Evolutionary conservation across 2,797 vertebrate genomes (phyloP).

Genomic region (Tragopan temminckii): DNA sequence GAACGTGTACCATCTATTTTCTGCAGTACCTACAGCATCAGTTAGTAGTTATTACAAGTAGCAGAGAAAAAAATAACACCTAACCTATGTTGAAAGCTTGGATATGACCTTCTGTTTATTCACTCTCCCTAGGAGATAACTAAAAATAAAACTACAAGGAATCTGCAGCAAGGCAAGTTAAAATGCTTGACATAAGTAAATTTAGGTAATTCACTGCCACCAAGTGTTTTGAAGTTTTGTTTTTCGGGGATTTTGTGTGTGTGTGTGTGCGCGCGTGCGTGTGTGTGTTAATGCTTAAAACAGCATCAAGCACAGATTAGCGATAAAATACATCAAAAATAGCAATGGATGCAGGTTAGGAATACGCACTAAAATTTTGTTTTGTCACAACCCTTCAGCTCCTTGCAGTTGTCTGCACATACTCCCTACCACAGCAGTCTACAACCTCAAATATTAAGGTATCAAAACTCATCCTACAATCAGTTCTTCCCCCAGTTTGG

Average conservation of each 20-base stretch:
- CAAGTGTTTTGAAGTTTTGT: fast-evolving
- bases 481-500: not conserved
- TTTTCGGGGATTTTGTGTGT: not conserved
- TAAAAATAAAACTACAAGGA: not conserved
- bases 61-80: not conserved
- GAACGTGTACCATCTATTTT: not conserved
- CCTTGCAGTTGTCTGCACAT: not conserved
- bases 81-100: not conserved
- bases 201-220: not conserved
- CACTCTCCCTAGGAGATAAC: not conserved
- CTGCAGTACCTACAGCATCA: not conserved
- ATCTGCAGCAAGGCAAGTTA: not conserved
- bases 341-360: not conserved
- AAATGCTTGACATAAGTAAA: not conserved
- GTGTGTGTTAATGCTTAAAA: not conserved
- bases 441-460: not conserved
- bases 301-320: not conserved
- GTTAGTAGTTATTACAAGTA: not conserved
- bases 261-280: no score
- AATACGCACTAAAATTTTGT: not conserved
- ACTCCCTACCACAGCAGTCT: not conserved
- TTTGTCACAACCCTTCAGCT: not conserved
- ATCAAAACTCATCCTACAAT: not conserved
- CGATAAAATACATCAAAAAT: not conserved
- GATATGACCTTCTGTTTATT: not conserved